Conservation (phyloP, 1,140 invertebrate genomes). For the Orussus abietinus region DNA sequence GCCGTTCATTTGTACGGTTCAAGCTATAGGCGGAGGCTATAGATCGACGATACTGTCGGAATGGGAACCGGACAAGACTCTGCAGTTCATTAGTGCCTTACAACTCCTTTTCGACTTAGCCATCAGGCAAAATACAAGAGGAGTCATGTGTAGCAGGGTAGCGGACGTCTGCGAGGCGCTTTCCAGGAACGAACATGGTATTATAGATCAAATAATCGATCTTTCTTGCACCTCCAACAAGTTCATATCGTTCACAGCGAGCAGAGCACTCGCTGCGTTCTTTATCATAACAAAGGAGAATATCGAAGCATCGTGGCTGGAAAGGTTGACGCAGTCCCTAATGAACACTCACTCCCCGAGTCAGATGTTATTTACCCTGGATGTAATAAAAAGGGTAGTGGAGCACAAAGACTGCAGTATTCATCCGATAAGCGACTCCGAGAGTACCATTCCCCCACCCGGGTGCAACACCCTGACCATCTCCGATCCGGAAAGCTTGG, state of each 20-base stretch:
- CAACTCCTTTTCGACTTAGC: constrained; percentile 81
- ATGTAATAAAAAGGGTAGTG: constrained; percentile 78
- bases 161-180: constrained; percentile 75
- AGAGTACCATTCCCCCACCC: constrained; percentile 27
- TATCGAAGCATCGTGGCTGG: constrained; percentile 73
- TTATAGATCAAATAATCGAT: constrained; percentile 79
- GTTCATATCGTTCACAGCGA: constrained; percentile 75
- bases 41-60: constrained; percentile 59
- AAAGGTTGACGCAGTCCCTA: constrained; percentile 55
- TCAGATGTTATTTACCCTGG: constrained; percentile 74
- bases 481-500: constrained; percentile 73
- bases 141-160: constrained; percentile 74
- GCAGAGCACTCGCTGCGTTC: constrained; percentile 75
- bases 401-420: constrained; percentile 82
- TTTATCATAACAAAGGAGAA: constrained; percentile 78
- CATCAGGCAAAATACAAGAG: constrained; percentile 75
- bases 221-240: constrained; percentile 72
- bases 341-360: constrained; percentile 47
- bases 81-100: constrained; percentile 76
- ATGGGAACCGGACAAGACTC: constrained; percentile 67
- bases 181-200: constrained; percentile 73
- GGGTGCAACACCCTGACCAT: constrained; percentile 66
- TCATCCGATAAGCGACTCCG: constrained; percentile 72
- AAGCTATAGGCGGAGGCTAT: constrained; percentile 50
- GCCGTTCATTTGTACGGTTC: constrained; percentile 64